These are phyloP conservation scores for Euclidia mi DNA, from an alignment of 2,888 invertebrate genomes.

Conservation along the genomic window DNA sequence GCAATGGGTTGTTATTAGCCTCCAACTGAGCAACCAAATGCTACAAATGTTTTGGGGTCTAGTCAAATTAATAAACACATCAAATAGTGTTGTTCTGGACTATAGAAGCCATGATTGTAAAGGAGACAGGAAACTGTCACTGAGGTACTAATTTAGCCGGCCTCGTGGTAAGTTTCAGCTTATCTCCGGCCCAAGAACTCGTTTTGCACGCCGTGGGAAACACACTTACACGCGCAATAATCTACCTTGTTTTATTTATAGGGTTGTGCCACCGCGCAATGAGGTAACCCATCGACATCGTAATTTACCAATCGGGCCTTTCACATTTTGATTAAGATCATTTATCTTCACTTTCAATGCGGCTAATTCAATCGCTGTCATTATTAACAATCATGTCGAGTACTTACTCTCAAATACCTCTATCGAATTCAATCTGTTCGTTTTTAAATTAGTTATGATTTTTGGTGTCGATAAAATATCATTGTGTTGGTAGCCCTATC, in stretches of 20 bases:
- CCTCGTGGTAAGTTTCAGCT: slow-evolving; percentile 84
- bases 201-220: slow-evolving; percentile 88
- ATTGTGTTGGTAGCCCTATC: slow-evolving; percentile 71
- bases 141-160: slow-evolving; percentile 83
- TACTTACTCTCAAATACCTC: slow-evolving; percentile 45
- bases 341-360: slow-evolving; percentile 54
- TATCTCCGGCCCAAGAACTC: slow-evolving; percentile 82
- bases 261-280: slow-evolving; percentile 69
- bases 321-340: slow-evolving; percentile 63
- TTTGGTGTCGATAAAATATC: slow-evolving; percentile 52
- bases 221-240: slow-evolving; percentile 81
- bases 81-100: slow-evolving; percentile 39
- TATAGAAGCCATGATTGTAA: slow-evolving; percentile 66
- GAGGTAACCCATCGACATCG: slow-evolving; percentile 45
- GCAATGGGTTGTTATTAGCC: no score
- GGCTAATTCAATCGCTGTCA: slow-evolving; percentile 47
- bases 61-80: slow-evolving; percentile 24
- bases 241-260: slow-evolving; percentile 82
- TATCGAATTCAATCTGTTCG: slow-evolving; percentile 52
- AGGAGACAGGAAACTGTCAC: slow-evolving; percentile 86
- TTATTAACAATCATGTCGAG: slow-evolving; percentile 44
- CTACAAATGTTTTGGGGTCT: no score
- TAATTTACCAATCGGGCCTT: slow-evolving; percentile 61
- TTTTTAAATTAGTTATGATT: slow-evolving; percentile 56
- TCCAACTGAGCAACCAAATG: no score